Evolutionary conservation across 1,140 invertebrate species (phyloP), one percentile per base, ranked within the genome.

Genomic region (Drosophila ficusphila): DNA sequence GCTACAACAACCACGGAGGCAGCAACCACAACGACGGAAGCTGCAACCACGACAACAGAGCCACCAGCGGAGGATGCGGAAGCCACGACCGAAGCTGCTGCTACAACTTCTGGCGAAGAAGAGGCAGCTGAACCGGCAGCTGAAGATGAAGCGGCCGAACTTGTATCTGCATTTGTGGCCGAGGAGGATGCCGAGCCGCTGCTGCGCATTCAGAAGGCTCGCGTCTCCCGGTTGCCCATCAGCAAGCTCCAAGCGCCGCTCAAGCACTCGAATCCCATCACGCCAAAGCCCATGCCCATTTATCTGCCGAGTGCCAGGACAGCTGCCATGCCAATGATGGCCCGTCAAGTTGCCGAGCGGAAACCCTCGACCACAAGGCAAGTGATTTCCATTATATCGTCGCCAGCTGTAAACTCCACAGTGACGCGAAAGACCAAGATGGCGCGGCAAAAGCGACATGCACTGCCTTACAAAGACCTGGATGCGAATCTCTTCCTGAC

Each of bases 401-500:
- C 49, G 7, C 75, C 52, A 11, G 7, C 16, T 0, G 12, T 34
- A 2, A 65, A 74, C 36, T 11, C 8, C 0, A 47, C 52, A 2
- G 12, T 73, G 19, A 11, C 48, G 0, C 57, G 72, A 11, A 78
- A 53, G 36, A 12, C 69, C 12, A 69, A 76, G 19, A 6, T 16
- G 11, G 58, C 85, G 4, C 81, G 89, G 0, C 60, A 76, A 11
- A 89, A 90, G 44, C 69, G 90, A 0, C 82, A 90, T 12, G 57
- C 86, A 2, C 9, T 85, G 16, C 79, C 76, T 7, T 81, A 90
- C 27, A 91, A 90, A 56, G 90, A 89, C 16, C 36, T 85, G 8
- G 89, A 91, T 49, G 65, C 85, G 0, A 90, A 85, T 73, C 74
- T 90, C 14, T 91, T 90, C 51, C 64, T 90, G 4, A 73, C 79